Conservation (phyloP, 2,888 invertebrate genomes). For the Nephrotoma flavescens region DNA sequence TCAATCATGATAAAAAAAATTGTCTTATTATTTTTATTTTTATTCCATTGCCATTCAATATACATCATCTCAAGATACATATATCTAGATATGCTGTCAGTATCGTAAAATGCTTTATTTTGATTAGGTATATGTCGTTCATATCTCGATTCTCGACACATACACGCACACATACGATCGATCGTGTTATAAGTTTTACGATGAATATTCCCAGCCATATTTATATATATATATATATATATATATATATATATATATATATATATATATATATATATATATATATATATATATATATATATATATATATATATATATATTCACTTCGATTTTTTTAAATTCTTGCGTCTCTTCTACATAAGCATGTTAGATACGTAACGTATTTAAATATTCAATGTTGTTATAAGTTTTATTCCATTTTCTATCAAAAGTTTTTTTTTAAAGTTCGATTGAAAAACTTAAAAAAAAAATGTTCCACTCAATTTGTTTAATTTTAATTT, state of each 20-base stretch:
- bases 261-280: too few relatives aligned
- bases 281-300: too few relatives aligned
- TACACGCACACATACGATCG: background rate
- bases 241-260: too few relatives aligned
- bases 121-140: background rate
- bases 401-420: background rate
- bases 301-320: too few relatives aligned
- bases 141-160: background rate
- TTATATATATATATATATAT: too few relatives aligned
- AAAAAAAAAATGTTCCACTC: background rate
- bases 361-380: background rate
- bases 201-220: background rate
- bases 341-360: background rate
- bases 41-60: background rate
- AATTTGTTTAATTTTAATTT: background rate
- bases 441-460: background rate
- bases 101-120: background rate
- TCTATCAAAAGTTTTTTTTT: background rate
- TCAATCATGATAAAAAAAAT: background rate
- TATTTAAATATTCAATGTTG: background rate
- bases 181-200: background rate
- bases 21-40: background rate
- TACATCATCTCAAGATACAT: background rate
- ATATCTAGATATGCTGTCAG: background rate
- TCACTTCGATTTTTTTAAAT: background rate